These are phyloP conservation scores for Bembecia ichneumoniformis DNA, from an alignment of 2,888 invertebrate genomes.

Conservation along the genomic window DNA sequence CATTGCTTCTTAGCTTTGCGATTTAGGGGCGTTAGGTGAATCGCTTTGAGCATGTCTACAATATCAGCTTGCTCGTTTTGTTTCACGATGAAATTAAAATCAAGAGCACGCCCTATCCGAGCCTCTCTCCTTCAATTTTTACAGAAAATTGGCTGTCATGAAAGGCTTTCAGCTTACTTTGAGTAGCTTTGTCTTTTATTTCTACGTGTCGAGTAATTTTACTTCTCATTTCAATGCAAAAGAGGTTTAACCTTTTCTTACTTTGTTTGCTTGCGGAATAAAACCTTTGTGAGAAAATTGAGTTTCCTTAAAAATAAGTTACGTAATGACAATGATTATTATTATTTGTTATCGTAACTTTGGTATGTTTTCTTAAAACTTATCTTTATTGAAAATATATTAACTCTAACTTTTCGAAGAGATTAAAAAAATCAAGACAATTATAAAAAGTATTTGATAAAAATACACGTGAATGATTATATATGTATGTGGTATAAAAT, in stretches of 20 bases:
- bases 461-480: too few species aligned
- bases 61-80: conserved; percentile 22
- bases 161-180: conserved; percentile 17
- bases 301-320: background rate
- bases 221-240: conserved; percentile 5
- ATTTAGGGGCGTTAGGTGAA: conserved; percentile 6
- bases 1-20: conserved; percentile 7
- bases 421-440: too few species aligned
- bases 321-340: too few species aligned
- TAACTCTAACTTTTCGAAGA: too few species aligned
- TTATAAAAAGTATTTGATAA: too few species aligned
- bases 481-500: too few species aligned
- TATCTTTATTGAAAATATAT: too few species aligned
- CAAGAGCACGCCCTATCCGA: conserved; percentile 10
- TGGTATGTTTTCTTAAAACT: too few species aligned
- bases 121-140: conserved; percentile 20
- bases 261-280: too few species aligned
- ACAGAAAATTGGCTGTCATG: conserved; percentile 22
- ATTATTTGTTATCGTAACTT: too few species aligned
- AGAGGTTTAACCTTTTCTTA: background rate
- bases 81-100: conserved; percentile 35
- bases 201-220: conserved; percentile 8
- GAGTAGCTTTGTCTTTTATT: conserved; percentile 1
- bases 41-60: conserved; percentile 19
- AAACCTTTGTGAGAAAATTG: background rate